Percentiles rank a stretch among this genome's conserved stretches.
Conservation (phyloP, 2,888 invertebrate species). For the Hydriomena furcata region DNA sequence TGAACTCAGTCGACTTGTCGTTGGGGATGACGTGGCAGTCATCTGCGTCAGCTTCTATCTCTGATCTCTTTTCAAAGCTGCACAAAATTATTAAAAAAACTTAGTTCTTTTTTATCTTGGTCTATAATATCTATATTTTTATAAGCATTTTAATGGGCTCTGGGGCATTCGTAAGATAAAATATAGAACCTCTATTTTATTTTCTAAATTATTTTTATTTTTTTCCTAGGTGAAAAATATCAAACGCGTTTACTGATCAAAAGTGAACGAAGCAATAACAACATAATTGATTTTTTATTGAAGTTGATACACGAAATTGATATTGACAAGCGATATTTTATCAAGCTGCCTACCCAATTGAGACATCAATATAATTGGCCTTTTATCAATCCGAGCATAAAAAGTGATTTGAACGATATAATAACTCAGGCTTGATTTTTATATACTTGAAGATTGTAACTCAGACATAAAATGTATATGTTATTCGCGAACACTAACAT, state of each 20-base stretch:
- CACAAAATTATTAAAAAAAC: constrained; percentile 33
- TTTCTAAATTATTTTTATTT: too few relatives aligned
- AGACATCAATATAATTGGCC: constrained; percentile 15
- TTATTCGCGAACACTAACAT: too few relatives aligned
- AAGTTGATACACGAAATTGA: constrained; percentile 11
- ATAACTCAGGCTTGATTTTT: constrained; percentile 24
- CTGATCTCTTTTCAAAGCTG: constrained; percentile 81
- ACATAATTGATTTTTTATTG: constrained; percentile 8
- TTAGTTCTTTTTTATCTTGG: too few relatives aligned
- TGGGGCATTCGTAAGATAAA: too few relatives aligned
- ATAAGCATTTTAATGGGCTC: too few relatives aligned
- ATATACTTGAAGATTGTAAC: background rate
- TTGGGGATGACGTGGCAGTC: constrained; percentile 94
- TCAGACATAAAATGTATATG: constrained; percentile 5
- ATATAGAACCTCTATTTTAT: too few relatives aligned
- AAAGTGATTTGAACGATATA: constrained; percentile 49
- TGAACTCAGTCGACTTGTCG: constrained; percentile 95
- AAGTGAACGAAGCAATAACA: constrained; percentile 3
- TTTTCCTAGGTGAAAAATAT: too few relatives aligned
- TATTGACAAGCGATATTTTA: constrained; percentile 10
- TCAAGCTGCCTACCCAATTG: constrained; percentile 12
- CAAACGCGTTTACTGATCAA: background rate
- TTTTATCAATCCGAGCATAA: constrained; percentile 16
- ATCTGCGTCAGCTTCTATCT: constrained; percentile 83
- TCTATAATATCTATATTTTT: too few relatives aligned